A percentile compares a stretch with the other conserved stretches of the same genome.
These are phyloP conservation scores for Pharmacophagus antenor DNA, from an alignment of 2,888 invertebrate genomes.

Conservation along the genomic window DNA sequence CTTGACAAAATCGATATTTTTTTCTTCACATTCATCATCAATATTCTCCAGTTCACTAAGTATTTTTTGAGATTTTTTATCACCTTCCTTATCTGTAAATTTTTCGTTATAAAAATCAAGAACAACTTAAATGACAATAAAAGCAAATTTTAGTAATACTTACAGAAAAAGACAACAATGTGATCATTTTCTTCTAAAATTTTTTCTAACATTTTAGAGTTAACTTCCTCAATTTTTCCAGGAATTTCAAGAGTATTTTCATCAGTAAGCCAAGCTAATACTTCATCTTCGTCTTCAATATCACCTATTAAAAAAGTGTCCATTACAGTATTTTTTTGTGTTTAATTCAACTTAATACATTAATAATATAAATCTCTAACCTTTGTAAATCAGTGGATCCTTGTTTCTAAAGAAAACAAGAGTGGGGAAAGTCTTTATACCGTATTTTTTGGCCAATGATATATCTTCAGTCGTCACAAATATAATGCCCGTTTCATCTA, in stretches of 20 bases:
- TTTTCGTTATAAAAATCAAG: background rate
- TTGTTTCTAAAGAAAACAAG: constrained; percentile 95
- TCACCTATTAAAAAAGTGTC: constrained; percentile 81
- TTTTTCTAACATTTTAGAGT: constrained; percentile 93
- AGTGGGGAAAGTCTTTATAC: constrained; percentile 91
- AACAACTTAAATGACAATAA: background rate
- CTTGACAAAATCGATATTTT: constrained; percentile 94
- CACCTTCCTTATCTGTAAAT: constrained; percentile 90
- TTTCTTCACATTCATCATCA: constrained; percentile 95
- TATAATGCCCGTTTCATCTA: constrained; percentile 95
- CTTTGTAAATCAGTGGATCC: constrained; percentile 90
- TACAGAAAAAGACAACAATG: constrained; percentile 96
- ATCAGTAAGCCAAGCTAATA: constrained; percentile 94
- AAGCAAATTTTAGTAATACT: constrained; percentile 58
- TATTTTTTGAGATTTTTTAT: constrained; percentile 93
- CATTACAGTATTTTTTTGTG: background rate
- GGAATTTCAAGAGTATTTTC: constrained; percentile 94
- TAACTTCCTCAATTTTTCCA: constrained; percentile 96
- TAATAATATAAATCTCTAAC: constrained; percentile 45
- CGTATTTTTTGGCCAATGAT: constrained; percentile 89
- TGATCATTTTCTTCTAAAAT: constrained; percentile 92
- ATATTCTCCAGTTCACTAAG: constrained; percentile 94
- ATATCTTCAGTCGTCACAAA: constrained; percentile 96
- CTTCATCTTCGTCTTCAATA: constrained; percentile 94
- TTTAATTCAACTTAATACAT: background rate